Evolutionary conservation across 2,888 invertebrate genomes (phyloP).

Genomic region (Protodeltote pygarga): DNA sequence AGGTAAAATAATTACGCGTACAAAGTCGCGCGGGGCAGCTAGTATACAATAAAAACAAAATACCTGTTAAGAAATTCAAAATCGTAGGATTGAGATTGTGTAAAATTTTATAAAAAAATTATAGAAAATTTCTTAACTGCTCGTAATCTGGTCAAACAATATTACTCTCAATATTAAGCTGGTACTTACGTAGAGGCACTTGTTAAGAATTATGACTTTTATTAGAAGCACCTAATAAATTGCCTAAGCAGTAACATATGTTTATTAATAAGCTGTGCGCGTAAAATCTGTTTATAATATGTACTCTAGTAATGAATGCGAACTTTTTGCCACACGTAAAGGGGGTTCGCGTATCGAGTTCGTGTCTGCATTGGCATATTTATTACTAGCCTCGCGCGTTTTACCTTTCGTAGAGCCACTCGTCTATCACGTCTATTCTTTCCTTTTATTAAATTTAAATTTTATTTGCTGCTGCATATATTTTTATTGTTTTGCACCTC

Average conservation of each 20-base stretch:
- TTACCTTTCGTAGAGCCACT: constrained; percentile 61
- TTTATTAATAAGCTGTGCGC: constrained; percentile 37
- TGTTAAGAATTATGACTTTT: constrained; percentile 36
- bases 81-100: no score
- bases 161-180: constrained; percentile 5
- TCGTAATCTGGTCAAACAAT: constrained; percentile 1
- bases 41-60: no score
- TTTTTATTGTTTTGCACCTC: constrained; percentile 39
- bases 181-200: constrained; percentile 8
- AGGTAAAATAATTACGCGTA: no score
- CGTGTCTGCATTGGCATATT: constrained; percentile 68
- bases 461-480: constrained; percentile 35
- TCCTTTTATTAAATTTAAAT: constrained; percentile 63
- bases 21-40: no score
- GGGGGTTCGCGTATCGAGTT: constrained; percentile 60
- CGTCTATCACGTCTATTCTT: constrained; percentile 52
- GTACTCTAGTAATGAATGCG: constrained; percentile 57
- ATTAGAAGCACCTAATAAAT: constrained; percentile 39
- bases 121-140: no score
- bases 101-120: no score
- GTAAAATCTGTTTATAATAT: constrained; percentile 47
- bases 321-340: constrained; percentile 54
- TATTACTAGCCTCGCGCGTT: constrained; percentile 64
- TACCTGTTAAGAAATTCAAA: no score
- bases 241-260: constrained; percentile 27